Percentiles rank a stretch among this genome's conserved stretches.
Conservation (phyloP, 2,797 vertebrate species). For the Falco rusticolus region DNA sequence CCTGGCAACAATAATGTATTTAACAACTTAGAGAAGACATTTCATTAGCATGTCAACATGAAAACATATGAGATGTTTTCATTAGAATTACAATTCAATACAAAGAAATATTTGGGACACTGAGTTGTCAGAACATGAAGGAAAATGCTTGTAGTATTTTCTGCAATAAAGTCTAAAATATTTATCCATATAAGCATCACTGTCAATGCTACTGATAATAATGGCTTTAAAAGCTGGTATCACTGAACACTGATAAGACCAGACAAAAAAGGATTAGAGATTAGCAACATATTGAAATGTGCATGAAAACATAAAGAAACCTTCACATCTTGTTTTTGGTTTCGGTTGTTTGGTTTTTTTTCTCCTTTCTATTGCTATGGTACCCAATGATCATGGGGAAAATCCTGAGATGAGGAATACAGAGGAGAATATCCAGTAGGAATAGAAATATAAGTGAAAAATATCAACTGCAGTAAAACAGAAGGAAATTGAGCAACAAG, state of each 20-base stretch:
- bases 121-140: not conserved
- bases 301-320: conserved; percentile 24
- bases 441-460: conserved; percentile 69
- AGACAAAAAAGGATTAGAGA: conserved; percentile 42
- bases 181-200: not conserved
- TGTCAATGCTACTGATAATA: not conserved
- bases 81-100: not conserved
- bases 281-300: conserved; percentile 16
- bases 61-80: not conserved
- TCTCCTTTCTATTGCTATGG: not conserved
- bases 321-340: not conserved
- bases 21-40: not conserved
- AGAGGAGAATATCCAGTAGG: conserved; percentile 75
- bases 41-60: not conserved
- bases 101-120: not conserved
- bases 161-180: not conserved
- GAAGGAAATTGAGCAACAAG: conserved; percentile 81
- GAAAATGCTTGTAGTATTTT: not conserved
- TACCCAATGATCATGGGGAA: conserved; percentile 30
- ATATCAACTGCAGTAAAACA: conserved; percentile 73
- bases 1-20: not conserved
- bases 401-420: conserved; percentile 68
- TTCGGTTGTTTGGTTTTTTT: not conserved
- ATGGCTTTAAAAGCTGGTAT: not conserved
- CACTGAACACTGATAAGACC: conserved; percentile 15